Evolutionary conservation across 1,140 invertebrate genomes (phyloP), one percentile per base, ranked within the genome.

Genomic region (Euura lappo): DNA sequence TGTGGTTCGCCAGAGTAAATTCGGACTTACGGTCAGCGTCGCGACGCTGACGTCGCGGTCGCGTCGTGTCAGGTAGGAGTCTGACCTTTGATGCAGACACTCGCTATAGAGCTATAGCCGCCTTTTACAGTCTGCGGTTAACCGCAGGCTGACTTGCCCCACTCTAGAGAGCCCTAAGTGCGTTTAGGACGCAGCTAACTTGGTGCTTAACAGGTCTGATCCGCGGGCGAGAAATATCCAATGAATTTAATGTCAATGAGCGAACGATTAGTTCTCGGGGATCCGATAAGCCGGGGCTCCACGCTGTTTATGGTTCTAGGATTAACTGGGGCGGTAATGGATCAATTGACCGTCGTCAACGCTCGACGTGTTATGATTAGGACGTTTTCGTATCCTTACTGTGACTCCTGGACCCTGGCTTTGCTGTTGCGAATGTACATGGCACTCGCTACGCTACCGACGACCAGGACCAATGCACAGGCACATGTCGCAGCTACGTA

Each of bases 401-500:
- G 92, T 77, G 93, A 93, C 80, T 94, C 93, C 84, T 94, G 93
- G 66, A 93, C 90, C 46, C 92, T 88, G 65, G 91, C 90, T 84
- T 96, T 96, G 84, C 93, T 94, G 76, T 92, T 93, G 72, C 92
- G 90, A 75, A 95, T 90, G 85, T 95, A 96, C 81, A 94, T 87
- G 43, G 93, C 91, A 66, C 93, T 93, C 1, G 93, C 93, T 8
- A 93, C 91, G 11, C 91, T 91, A 2, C 91, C 90, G 2, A 94
- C 91, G 42, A 95, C 90, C 46, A 96, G 81, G 71, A 96, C 91
- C 69, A 94, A 89, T 10, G 92, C 94, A 74, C 93, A 91, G 1
- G 94, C 94, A 86, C 94, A 94, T 46, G 93, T 94, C 0, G 94
- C 93, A 2, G 94, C 94, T 8, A 94, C 91, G 79, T 94, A 95